Percentiles rank a stretch among this genome's conserved stretches.
Evolutionary conservation across 2,113 vertebrate species (phyloP).

Genomic region (Pteropus alecto): DNA sequence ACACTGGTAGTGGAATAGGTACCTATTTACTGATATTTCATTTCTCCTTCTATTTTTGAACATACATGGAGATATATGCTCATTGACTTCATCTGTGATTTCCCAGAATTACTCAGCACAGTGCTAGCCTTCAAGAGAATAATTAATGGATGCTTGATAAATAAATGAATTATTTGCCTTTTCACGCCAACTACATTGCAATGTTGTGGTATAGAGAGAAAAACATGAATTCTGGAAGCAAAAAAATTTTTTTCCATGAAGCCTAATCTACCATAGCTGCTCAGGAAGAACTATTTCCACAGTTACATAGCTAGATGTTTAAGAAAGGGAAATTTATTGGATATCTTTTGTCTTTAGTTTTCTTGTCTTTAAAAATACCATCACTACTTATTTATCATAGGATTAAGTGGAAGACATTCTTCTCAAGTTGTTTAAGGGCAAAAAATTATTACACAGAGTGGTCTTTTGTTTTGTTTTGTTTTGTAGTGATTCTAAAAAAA

Average conservation of each 20-base stretch:
- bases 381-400: background rate
- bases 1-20: background rate
- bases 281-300: background rate
- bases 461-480: background rate
- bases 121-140: background rate
- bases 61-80: background rate
- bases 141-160: background rate
- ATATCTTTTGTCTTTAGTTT: background rate
- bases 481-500: background rate
- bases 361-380: background rate
- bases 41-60: background rate
- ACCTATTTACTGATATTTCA: background rate
- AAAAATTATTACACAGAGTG: background rate
- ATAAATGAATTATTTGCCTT: background rate
- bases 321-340: background rate
- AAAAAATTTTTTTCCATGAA: background rate
- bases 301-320: background rate
- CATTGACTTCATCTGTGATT: background rate
- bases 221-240: background rate
- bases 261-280: background rate
- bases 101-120: background rate
- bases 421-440: background rate
- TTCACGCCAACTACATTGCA: background rate
- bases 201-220: background rate
- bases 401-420: background rate